phyloP scores from a whole-genome alignment of 2,888 invertebrate genomes.

The Platerodrilus igneus region DNA sequence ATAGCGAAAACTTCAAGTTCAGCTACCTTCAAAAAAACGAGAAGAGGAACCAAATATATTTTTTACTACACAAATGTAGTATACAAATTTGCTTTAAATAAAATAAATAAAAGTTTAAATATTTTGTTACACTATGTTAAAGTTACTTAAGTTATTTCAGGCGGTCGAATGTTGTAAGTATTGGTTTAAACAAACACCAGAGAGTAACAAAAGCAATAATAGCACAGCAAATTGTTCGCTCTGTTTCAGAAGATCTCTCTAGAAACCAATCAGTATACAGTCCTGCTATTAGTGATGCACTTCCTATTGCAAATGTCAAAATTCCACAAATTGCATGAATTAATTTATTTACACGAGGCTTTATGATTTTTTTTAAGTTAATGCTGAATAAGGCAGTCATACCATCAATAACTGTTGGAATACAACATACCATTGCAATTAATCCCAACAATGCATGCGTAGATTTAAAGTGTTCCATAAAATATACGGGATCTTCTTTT shows the following conservation, averaged over 20 bases:
- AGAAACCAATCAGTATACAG: slow-evolving; percentile 3
- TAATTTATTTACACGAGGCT: slow-evolving; percentile 5
- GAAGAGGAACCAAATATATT: neutral
- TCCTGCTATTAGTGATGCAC: slow-evolving; percentile 1
- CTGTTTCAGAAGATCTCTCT: neutral
- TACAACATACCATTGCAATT: slow-evolving; percentile 1
- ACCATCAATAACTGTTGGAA: slow-evolving; percentile 6
- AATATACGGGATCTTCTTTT: neutral
- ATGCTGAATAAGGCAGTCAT: slow-evolving; percentile 4
- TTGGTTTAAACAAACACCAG: slow-evolving; percentile 3
- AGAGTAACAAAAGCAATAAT: neutral
- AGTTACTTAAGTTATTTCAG: neutral
- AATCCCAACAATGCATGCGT: slow-evolving; percentile 3
- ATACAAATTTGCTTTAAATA: too few species aligned
- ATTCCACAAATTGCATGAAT: slow-evolving; percentile 4
- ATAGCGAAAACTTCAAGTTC: too few species aligned
- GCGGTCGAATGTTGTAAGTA: slow-evolving; percentile 4
- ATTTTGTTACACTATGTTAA: too few species aligned
- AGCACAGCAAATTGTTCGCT: neutral
- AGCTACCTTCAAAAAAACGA: neutral
- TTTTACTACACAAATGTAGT: too few species aligned
- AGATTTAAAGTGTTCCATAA: slow-evolving; percentile 5
- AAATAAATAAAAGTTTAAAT: too few species aligned
- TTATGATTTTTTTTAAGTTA: slow-evolving; percentile 1
- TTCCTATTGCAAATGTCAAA: slow-evolving; percentile 2